Conservation (phyloP, 2,113 vertebrate species). For the Camelus dromedarius region DNA sequence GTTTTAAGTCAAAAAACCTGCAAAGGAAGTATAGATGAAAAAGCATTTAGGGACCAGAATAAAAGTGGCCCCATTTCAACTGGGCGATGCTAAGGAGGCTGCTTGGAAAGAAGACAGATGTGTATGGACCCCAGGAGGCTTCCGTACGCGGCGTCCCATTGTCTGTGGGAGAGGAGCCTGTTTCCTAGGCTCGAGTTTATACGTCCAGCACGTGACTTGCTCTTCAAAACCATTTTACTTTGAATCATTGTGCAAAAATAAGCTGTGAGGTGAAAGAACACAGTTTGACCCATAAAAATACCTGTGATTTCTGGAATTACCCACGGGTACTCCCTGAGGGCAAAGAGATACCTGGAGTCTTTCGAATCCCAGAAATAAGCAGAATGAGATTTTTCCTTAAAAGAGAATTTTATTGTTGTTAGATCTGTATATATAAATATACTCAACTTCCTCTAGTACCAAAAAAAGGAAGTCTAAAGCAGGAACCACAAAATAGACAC, state of each 20-base stretch:
- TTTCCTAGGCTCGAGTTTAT: not conserved
- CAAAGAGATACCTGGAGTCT: not conserved
- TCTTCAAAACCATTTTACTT: not conserved
- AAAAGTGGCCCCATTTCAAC: not conserved
- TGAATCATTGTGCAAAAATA: not conserved
- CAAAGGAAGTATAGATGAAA: not conserved
- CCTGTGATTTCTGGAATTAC: not conserved
- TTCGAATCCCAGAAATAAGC: not conserved
- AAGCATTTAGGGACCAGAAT: not conserved
- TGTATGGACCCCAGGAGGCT: not conserved
- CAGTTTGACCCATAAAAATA: not conserved
- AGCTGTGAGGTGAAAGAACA: rapidly evolving
- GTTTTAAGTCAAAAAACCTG: not conserved
- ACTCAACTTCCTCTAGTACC: not conserved
- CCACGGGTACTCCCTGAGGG: not conserved
- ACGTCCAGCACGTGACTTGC: not conserved
- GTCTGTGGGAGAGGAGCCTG: not conserved
- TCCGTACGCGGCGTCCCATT: too few relatives aligned
- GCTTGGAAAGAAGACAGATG: too few relatives aligned
- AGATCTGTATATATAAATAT: rapidly evolving
- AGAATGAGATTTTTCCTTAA: not conserved
- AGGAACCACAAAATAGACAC: not conserved
- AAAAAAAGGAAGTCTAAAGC: not conserved
- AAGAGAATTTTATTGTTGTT: not conserved
- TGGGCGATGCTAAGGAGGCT: not conserved